These are phyloP conservation scores for Contarinia nasturtii DNA, from an alignment of 1,140 invertebrate genomes.

Conservation along the genomic window DNA sequence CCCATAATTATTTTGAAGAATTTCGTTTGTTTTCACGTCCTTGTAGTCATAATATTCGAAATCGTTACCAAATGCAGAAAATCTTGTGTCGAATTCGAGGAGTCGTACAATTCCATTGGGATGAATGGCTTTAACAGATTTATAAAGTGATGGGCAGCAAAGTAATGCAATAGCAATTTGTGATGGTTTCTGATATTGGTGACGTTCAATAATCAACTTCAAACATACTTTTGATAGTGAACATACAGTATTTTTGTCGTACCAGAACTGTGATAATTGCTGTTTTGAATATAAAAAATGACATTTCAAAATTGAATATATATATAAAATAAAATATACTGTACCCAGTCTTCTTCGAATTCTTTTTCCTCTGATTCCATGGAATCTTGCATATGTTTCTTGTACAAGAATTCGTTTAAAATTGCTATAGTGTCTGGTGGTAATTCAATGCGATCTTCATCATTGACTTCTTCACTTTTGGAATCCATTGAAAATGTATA, in stretches of 20 bases:
- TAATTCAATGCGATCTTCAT: conserved; percentile 46
- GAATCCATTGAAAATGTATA: too few relatives aligned
- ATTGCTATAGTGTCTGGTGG: conserved; percentile 54
- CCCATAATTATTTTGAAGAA: conserved; percentile 38
- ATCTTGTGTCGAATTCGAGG: conserved; percentile 67
- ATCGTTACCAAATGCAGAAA: conserved; percentile 56
- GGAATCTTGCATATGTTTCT: conserved; percentile 29
- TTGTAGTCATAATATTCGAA: conserved; percentile 85
- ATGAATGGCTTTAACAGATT: conserved; percentile 32
- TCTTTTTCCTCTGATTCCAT: conserved; percentile 18
- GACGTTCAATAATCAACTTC: conserved; percentile 19
- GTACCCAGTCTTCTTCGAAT: conserved; percentile 75
- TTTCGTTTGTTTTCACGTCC: conserved; percentile 32
- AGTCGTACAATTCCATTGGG: conserved; percentile 38
- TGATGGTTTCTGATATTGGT: conserved; percentile 25
- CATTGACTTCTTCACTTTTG: conserved; percentile 14
- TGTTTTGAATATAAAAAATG: conserved; percentile 26
- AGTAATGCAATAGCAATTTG: conserved; percentile 57
- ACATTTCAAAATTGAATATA: conserved; percentile 3
- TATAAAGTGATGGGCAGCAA: conserved; percentile 76
- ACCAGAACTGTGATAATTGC: conserved; percentile 97
- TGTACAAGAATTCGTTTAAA: conserved; percentile 63
- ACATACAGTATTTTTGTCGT: conserved; percentile 56
- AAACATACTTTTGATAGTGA: conserved; percentile 42
- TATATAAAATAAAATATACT: background rate